Evolutionary conservation across 2,113 vertebrate genomes (phyloP), one percentile per base, ranked within the genome.

Genomic region (Todiramphus chloris): DNA sequence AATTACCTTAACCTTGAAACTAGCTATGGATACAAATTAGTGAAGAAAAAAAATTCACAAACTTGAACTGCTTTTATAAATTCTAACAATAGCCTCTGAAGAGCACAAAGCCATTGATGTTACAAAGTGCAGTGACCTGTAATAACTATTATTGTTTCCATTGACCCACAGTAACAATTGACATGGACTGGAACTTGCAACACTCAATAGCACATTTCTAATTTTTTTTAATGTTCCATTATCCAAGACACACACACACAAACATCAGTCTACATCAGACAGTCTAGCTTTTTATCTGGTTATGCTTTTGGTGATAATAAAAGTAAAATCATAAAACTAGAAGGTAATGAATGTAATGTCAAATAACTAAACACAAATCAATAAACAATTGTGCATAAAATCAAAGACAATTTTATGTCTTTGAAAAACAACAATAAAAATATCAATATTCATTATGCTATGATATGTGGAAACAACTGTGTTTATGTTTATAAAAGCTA

Each of bases 81-180:
- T 64, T 79, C 66, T 87, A 87, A 84, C 92, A 92, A 90, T 41
- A 89, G 27, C 16, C 50, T 92, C 56, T 53, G 56, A 84, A 86
- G 14, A 60, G 13, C 78, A 13, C n/a, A 84, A 89, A 87, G 31
- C 33, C 73, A 88, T 33, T 25, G 33, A 75, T 25, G 30, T 43
- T 67, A 81, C 19, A 25, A 87, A 89, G 76, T 81, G 72, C 79
- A 88, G 51, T 89, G 94, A 84, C 80, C 85, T 84, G 64, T 41
- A 92, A 94, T 80, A 94, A 70, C 59, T 72, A 66, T 86, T 88
- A 92, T 83, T 90, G 69, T 87, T 94, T 92, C 69, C 69, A 91
- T 31, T 82, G 90, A 94, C 88, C 58, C 77, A 75, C n/a, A 62
- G 17, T 78, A 91, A 84, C 33, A 87, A 90, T 17, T 96, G 92